Evolutionary conservation across 2,113 vertebrate genomes (phyloP), one percentile per base, ranked within the genome.

Genomic region (Candoia aspera): DNA sequence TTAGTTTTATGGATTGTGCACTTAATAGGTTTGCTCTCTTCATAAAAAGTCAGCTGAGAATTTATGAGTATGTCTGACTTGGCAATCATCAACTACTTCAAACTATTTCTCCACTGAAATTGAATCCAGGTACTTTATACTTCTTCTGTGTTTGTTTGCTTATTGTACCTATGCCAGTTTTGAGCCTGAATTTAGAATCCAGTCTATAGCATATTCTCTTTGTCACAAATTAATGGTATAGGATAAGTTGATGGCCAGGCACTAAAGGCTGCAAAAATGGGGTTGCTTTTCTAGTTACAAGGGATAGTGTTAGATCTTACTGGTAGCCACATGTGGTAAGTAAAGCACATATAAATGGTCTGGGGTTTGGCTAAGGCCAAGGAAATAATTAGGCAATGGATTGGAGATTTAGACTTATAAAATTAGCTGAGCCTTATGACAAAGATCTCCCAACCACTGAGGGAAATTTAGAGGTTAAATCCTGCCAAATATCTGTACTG

Each of bases 21-120:
- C 94, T 93, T 94, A 90, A 90, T 26, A 90, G 58, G 89, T 93
- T 64, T 92, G 88, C 53, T 91, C 84, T 87, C 26, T 53, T 94
- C 12, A 55, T 87, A 89, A 92, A 64, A 94, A 84, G 12, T 91
- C 0, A 57, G 87, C 57, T 90, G 92, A n/a, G 58, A 94, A 37
- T 64, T 23, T 89, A 60, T n/a, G 2, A 46, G 3, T 33, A 8
- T 83, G n/a, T 92, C 59, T 91, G 87, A n/a, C 59, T 86, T 93
- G 37, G 46, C 92, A 79, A 79, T 42, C 73, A 79, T 79, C 73
- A 79, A 79, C 13, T 79, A 37, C 73, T 79, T 79, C 73, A 42
- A 79, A 86, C 49, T 86, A 86, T 29, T n/a, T n/a, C 26, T 17
- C 29, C 15, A 86, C 29, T 33, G 13, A 86, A 86, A n/a, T 26